These are phyloP conservation scores for Phenacoccus solenopsis DNA, from an alignment of 1,140 invertebrate species.

Conservation along the genomic window DNA sequence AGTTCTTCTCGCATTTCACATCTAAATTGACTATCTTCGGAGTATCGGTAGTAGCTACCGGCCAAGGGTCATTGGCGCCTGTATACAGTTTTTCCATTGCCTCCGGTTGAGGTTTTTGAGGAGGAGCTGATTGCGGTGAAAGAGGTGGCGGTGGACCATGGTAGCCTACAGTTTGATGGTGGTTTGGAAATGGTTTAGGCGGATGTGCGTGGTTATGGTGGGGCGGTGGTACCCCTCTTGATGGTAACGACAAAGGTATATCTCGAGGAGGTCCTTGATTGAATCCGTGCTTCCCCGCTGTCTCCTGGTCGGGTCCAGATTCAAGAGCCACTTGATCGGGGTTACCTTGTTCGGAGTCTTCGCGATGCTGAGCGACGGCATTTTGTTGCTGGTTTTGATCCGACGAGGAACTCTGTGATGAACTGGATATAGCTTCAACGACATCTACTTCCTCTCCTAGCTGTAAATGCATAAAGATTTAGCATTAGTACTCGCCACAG, in stretches of 20 bases:
- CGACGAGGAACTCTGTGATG: slow-evolving; percentile 18
- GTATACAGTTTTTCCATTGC: slow-evolving; percentile 43
- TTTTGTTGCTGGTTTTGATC: slow-evolving; percentile 19
- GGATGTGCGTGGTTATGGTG: slow-evolving; percentile 24
- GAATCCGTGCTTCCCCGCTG: slow-evolving; percentile 22
- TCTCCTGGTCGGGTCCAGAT: slow-evolving; percentile 24
- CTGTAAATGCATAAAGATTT: slow-evolving; percentile 13
- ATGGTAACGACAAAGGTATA: slow-evolving; percentile 33
- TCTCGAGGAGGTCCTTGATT: slow-evolving; percentile 13
- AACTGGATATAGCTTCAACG: slow-evolving; percentile 25
- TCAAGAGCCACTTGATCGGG: slow-evolving; percentile 24
- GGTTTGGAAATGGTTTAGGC: slow-evolving; percentile 25
- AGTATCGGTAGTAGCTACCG: slow-evolving; percentile 65
- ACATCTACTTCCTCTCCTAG: slow-evolving; percentile 26
- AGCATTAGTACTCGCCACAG: too few relatives aligned
- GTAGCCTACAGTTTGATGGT: slow-evolving; percentile 36
- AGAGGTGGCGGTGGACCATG: slow-evolving; percentile 39
- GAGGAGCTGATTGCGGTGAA: slow-evolving; percentile 29
- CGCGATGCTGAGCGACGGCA: slow-evolving; percentile 23
- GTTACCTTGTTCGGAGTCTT: slow-evolving; percentile 23
- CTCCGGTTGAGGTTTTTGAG: slow-evolving; percentile 35
- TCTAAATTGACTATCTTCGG: slow-evolving; percentile 81
- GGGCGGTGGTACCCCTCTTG: background rate
- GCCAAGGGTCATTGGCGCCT: slow-evolving; percentile 55
- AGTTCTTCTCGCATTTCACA: slow-evolving; percentile 86